Evolutionary conservation across 2,113 vertebrate species (phyloP).

Genomic region (Pomatostomus ruficeps): DNA sequence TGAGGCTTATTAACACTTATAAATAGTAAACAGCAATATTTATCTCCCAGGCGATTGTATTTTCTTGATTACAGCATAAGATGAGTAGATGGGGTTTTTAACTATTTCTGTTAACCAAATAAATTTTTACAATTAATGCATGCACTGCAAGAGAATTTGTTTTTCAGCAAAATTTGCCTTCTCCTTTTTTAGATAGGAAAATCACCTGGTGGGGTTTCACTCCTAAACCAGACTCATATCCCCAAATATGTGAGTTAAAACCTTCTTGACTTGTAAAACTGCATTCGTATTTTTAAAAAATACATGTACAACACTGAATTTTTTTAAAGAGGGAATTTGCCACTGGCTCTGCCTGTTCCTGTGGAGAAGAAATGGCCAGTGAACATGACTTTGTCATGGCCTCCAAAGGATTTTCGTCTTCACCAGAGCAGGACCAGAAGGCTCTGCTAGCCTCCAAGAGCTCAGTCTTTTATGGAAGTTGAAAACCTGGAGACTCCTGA

Average conservation of each 20-base stretch:
- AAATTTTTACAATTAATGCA: neutral
- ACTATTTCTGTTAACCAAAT: neutral
- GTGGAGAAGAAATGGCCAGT: neutral
- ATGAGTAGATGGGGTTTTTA: neutral
- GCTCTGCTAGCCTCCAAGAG: neutral
- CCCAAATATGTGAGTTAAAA: neutral
- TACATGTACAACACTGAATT: neutral
- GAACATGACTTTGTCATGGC: fast-evolving
- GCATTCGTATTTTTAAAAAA: neutral
- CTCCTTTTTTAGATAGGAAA: neutral
- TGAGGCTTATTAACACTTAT: constrained; percentile 8
- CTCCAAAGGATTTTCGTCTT: neutral
- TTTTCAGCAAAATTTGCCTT: neutral
- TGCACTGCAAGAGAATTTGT: neutral
- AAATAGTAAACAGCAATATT: constrained; percentile 14
- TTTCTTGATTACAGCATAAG: neutral
- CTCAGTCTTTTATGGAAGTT: neutral
- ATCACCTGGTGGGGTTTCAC: neutral
- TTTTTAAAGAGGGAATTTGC: neutral
- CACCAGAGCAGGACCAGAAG: neutral
- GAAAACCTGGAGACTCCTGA: neutral
- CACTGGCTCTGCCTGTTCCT: neutral
- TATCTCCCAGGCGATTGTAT: neutral
- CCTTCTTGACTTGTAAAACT: neutral
- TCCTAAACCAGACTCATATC: neutral